Conservation (phyloP, 2,888 invertebrate species). For the Griposia aprilina region DNA sequence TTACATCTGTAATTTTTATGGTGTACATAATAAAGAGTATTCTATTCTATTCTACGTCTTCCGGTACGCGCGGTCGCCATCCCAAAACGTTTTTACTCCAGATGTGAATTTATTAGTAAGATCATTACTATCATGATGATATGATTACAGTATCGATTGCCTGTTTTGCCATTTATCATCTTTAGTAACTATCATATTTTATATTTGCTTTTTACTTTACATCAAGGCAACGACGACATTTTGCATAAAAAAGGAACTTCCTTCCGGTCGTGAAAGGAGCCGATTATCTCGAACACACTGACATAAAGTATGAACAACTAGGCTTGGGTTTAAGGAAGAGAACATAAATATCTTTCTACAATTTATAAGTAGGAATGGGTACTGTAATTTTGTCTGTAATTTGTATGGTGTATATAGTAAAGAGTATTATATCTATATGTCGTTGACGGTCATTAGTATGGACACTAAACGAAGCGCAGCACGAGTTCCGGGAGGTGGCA, state of each 20-base stretch:
- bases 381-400: too few species aligned
- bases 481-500: too few species aligned
- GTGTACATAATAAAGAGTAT: too few species aligned
- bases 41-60: too few species aligned
- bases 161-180: background rate
- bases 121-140: background rate
- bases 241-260: constrained; percentile 66
- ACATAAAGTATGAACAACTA: background rate
- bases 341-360: background rate
- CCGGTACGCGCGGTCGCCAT: too few species aligned
- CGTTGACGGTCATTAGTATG: too few species aligned
- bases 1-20: too few species aligned
- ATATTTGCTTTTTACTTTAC: constrained; percentile 41
- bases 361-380: background rate
- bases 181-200: background rate
- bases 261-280: constrained; percentile 64
- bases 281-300: constrained; percentile 63
- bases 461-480: too few species aligned
- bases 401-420: too few species aligned
- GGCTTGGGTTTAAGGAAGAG: background rate
- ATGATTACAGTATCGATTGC: background rate
- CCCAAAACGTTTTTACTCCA: too few species aligned
- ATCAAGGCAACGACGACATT: constrained; percentile 61
- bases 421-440: too few species aligned
- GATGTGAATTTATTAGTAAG: background rate